Evolutionary conservation across 1,140 invertebrate genomes (phyloP), one percentile per base, ranked within the genome.

Genomic region (Hesperophylax magnus): DNA sequence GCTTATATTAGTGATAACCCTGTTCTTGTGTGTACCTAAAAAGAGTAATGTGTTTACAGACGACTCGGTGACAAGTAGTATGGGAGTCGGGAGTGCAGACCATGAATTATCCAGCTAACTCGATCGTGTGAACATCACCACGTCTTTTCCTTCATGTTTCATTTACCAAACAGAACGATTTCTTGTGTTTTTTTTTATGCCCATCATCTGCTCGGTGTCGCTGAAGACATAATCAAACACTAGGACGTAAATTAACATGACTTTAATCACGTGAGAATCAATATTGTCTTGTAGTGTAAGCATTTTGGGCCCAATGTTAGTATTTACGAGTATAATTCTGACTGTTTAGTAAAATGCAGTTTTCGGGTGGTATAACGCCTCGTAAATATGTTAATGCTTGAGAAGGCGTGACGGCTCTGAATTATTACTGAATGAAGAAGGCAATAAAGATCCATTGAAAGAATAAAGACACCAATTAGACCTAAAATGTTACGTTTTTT

Each of bases 11-110:
- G 39, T 47, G 11, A 47, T 14, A 8, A 47, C 39, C 39, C 39
- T 47, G 14, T 47, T 9, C 39, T 0, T 1, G 0, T 47, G 39
- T 47, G 39, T 47, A 47, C 39, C 11, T 7, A 65, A 24, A 22
- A 27, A 65, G 61, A 65, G 24, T 65, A 24, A 65, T 65, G 61
- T 65, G 61, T 65, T 65, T 65, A 65, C 61, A 24, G 61, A 24
- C 15, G 20, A 31, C 61, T 24, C 15, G 18, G 20, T 65, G 24
- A 22, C 24, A 47, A 47, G 39, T 8, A 14, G 39, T 14, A 47
- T 58, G 56, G 20, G 15, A 65, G 18, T 14, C 24, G 61, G 5
- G 61, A n/a, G 56, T 58, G 24, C 15, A 5, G 61, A 24, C 15
- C 20, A 27, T 65, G 61, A 65, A 65, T 65, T 65, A 65, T 65